Evolutionary conservation across 92 coral and sea anemone genomes (phyloP).

Genomic region (Zoanthus solanderi): DNA sequence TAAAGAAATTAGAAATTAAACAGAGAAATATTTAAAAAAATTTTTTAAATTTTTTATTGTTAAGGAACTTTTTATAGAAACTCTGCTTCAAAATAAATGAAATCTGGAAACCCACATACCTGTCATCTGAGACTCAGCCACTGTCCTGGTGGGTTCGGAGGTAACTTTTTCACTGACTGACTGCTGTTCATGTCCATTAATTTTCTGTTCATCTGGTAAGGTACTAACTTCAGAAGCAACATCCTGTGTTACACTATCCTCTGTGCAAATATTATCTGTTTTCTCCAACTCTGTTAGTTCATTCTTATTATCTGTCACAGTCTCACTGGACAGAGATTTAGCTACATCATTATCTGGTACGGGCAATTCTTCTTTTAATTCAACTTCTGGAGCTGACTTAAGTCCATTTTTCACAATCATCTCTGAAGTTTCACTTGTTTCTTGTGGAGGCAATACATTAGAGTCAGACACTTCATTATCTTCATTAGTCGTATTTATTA

Average conservation of each 20-base stretch:
- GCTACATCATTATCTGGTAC: background rate
- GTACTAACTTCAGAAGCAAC: constrained; percentile 13
- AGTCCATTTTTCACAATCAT: background rate
- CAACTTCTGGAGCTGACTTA: background rate
- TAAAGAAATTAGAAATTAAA: too few species aligned
- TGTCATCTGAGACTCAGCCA: constrained; percentile 13
- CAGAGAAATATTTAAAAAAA: too few species aligned
- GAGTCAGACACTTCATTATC: background rate
- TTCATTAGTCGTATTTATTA: background rate
- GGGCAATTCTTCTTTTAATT: background rate
- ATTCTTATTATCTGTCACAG: constrained; percentile 14
- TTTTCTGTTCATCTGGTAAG: constrained; percentile 36
- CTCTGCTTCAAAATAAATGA: background rate
- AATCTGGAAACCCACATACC: background rate
- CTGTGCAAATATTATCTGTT: background rate
- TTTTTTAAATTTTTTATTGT: too few species aligned
- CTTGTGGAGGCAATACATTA: background rate
- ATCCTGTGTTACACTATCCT: constrained; percentile 10
- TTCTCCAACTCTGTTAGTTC: background rate
- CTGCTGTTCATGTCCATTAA: constrained; percentile 34
- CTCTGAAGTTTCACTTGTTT: background rate
- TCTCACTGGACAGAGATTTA: constrained; percentile 17
- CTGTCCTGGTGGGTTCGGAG: background rate
- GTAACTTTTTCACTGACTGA: background rate
- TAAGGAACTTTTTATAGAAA: too few species aligned